Evolutionary conservation across 2,113 vertebrate genomes (phyloP).

Genomic region (Eulemur rufifrons): DNA sequence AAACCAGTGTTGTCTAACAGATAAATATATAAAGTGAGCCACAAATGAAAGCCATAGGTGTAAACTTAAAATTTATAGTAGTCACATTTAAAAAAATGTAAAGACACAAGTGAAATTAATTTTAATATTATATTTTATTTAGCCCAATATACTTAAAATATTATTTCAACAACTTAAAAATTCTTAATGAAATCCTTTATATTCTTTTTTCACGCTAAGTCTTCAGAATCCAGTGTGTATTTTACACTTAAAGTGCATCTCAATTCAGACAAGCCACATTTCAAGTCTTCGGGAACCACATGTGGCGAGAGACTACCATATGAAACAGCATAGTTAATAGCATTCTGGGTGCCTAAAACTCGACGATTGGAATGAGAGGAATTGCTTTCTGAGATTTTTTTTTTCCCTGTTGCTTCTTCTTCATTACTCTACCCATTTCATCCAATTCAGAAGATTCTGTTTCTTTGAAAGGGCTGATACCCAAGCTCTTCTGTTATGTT

Average conservation of each 20-base stretch:
- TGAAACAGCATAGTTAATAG: too few species aligned
- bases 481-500: neutral
- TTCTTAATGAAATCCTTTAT: neutral
- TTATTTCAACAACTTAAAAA: neutral
- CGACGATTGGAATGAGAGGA: too few species aligned
- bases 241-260: neutral
- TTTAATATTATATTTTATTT: neutral
- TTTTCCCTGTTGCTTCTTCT: neutral
- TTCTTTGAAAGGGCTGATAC: neutral
- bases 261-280: neutral
- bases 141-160: neutral
- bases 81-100: neutral
- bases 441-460: neutral
- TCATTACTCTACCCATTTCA: neutral
- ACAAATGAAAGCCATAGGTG: neutral
- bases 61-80: neutral
- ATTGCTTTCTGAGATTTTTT: neutral
- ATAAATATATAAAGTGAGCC: neutral
- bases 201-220: neutral
- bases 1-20: neutral
- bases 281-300: neutral
- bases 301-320: neutral
- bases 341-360: neutral
- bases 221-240: neutral
- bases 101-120: neutral